A percentile compares a stretch with the other conserved stretches of the same genome.
phyloP scores from a whole-genome alignment of 2,888 invertebrate genomes.

The Labia minor region DNA sequence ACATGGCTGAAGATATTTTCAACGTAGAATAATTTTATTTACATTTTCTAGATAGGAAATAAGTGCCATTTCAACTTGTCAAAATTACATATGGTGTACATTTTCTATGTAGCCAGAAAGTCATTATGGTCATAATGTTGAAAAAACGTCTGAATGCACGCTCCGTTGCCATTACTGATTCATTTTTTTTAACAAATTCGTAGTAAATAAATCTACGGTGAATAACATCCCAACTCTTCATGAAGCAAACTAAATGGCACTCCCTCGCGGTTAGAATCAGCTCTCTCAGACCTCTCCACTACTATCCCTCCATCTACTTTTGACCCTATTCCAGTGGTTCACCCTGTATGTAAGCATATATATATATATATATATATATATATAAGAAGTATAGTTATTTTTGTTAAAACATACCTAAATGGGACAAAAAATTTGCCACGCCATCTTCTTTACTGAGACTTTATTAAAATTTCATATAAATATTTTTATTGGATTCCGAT shows the following conservation, averaged over 20 bases:
- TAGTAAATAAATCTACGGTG: conserved; percentile 20
- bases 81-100: neutral
- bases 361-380: too few species aligned
- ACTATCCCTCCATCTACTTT: conserved; percentile 15
- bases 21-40: neutral
- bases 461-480: too few species aligned
- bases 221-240: conserved; percentile 9
- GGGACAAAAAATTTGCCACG: too few species aligned
- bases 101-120: conserved; percentile 19
- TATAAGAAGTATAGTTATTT: too few species aligned
- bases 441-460: too few species aligned
- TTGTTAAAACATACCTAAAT: too few species aligned
- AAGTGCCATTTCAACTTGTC: neutral
- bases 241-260: neutral
- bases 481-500: too few species aligned
- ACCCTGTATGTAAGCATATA: conserved; percentile 19
- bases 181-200: conserved; percentile 17
- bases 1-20: too few species aligned
- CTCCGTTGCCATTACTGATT: conserved; percentile 20
- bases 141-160: conserved; percentile 21
- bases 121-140: conserved; percentile 28
- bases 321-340: conserved; percentile 20
- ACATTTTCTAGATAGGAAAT: neutral
- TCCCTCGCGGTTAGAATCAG: neutral
- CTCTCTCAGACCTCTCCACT: conserved; percentile 21